Evolutionary conservation across 37 sponge, comb jelly and placozoan species (phyloP).

Genomic region (Ephydatia muelleri): DNA sequence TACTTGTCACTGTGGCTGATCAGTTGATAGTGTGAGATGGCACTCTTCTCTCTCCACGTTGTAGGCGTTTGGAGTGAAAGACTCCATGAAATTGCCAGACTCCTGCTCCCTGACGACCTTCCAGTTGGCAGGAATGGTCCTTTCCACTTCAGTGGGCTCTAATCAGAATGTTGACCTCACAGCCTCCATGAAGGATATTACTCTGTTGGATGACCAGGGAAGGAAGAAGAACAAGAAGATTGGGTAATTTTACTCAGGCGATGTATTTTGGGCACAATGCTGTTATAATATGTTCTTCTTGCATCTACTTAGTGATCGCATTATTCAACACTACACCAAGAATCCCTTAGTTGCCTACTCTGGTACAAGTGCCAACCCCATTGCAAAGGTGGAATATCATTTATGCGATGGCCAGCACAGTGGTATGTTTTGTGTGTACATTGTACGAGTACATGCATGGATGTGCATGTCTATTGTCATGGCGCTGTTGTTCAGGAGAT

Average conservation of each 20-base stretch:
- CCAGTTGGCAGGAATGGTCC: constrained; percentile 30
- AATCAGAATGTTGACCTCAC: constrained; percentile 37
- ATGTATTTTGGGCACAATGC: background rate
- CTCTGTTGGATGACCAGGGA: constrained; percentile 31
- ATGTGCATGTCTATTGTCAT: background rate
- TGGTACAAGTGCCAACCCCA: constrained; percentile 33
- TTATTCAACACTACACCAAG: constrained; percentile 66
- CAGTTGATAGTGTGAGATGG: background rate
- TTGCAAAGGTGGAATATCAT: constrained; percentile 22
- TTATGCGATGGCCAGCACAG: constrained; percentile 25
- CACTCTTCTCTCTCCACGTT: background rate
- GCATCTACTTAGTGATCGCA: constrained; percentile 32
- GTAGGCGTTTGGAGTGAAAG: background rate
- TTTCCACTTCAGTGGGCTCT: constrained; percentile 7
- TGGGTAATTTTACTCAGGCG: constrained; percentile 20
- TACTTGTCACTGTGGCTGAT: background rate
- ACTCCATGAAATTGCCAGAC: background rate
- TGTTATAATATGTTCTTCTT: background rate
- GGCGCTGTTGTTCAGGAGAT: background rate
- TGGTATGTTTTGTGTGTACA: constrained; percentile 11
- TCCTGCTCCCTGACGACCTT: constrained; percentile 33
- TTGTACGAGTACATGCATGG: constrained; percentile 1
- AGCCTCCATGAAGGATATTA: constrained; percentile 44
- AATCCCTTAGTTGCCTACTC: constrained; percentile 53
- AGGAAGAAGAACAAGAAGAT: constrained; percentile 31